Evolutionary conservation across 1,140 invertebrate genomes (phyloP), one percentile per base, ranked within the genome.

Genomic region (Drosophila seguyi): DNA sequence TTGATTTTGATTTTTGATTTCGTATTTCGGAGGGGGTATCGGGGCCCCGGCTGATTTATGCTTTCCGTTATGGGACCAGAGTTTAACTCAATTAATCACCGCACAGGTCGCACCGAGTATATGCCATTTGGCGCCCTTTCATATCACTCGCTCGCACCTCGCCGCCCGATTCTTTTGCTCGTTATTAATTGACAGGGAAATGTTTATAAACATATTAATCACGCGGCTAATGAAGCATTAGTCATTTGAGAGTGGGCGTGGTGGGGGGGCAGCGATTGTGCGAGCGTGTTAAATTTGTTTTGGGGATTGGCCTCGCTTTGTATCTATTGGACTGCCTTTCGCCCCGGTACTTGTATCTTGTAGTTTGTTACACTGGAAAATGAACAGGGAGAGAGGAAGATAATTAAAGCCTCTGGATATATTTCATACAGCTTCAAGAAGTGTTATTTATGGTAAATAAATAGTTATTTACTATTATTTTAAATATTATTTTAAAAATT

Each of bases 141-240:
- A 53, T 45, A 38, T 62, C 45, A 39, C 31, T 63, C 41, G 47
- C 56, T 56, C 47, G 61, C 56, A 79, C 67, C 62, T 77, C 73
- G 25, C 39, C 47, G 41, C 36, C 39, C 59, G 45, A 27, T 44
- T 59, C 34, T 47, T 66, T 65, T 57, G 36, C 50, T 75, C 63
- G 41, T 85, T 90, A 90, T 90, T 90, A 90, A 90, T 90, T 90
- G 85, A 90, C 85, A 81, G 81, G 81, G 68, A 66, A 90, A 81
- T 90, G 86, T 81, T 90, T 90, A 90, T 90, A 90, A 90, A 90
- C 85, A 90, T 90, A 90, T 90, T 90, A 90, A 90, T 90, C 86
- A 90, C 83, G 52, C 39, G 47, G 67, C 69, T 90, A 90, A 90
- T 90, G 85, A 90, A 90, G 86, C 75, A 90, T 90, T 85, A 81